A percentile compares a stretch with the other conserved stretches of the same genome.
phyloP scores from a whole-genome alignment of 2,888 invertebrate species.

The Achlya flavicornis region DNA sequence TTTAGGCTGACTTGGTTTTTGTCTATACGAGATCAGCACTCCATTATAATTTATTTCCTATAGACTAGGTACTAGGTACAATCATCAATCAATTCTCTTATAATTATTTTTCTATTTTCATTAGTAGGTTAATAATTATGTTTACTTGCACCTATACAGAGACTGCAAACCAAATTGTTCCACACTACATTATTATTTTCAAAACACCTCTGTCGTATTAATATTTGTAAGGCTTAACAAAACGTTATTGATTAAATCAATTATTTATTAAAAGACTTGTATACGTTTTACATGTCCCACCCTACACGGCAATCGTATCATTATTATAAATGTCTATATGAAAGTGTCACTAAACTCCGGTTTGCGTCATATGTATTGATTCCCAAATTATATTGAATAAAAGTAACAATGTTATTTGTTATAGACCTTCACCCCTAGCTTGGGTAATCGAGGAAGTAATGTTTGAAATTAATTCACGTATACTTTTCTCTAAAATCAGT shows the following conservation, averaged over 20 bases:
- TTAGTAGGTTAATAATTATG: too few relatives aligned
- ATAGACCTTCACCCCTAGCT: not conserved
- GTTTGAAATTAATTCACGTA: not conserved
- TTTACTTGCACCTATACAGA: too few relatives aligned
- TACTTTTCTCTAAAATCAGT: too few relatives aligned
- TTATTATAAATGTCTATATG: not conserved
- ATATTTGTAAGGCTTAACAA: not conserved
- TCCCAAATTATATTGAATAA: not conserved
- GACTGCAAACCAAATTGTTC: too few relatives aligned
- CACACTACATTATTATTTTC: not conserved
- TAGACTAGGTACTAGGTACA: too few relatives aligned
- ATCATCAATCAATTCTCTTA: too few relatives aligned
- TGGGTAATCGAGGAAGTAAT: not conserved
- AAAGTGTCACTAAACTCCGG: constrained; percentile 1
- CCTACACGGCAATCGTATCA: not conserved
- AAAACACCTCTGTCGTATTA: constrained; percentile 9
- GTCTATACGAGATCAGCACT: too few relatives aligned
- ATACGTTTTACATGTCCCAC: not conserved
- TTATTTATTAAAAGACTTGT: not conserved
- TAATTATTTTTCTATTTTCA: too few relatives aligned
- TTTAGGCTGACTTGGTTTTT: too few relatives aligned
- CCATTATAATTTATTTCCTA: too few relatives aligned
- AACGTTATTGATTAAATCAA: not conserved
- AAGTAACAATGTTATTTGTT: not conserved
- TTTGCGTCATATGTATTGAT: constrained; percentile 5